A percentile compares a stretch with the other conserved stretches of the same genome.
Conservation (phyloP, 2,797 vertebrate species). For the Masticophis lateralis region DNA sequence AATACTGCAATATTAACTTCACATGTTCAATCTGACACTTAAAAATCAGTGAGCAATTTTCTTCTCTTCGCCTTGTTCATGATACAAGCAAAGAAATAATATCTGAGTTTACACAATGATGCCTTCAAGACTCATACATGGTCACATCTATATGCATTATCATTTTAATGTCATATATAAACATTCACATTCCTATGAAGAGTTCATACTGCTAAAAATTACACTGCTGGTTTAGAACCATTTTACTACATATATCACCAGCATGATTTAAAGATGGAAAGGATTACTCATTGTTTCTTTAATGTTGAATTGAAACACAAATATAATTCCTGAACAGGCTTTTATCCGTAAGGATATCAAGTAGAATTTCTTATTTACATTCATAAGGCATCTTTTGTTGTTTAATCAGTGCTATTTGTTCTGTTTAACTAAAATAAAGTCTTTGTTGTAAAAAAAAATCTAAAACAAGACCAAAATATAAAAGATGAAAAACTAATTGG, state of each 20-base stretch:
- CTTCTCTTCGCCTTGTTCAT: not conserved
- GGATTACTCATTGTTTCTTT: not conserved
- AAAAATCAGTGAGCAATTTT: not conserved
- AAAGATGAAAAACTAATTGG: not conserved
- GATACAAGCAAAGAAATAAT: not conserved
- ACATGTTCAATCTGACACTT: not conserved
- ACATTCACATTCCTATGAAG: not conserved
- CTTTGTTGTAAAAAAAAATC: not conserved
- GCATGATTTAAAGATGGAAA: not conserved
- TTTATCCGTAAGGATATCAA: not conserved
- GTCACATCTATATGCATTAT: not conserved
- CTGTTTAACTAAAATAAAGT: not conserved
- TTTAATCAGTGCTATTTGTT: not conserved
- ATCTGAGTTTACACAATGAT: not conserved
- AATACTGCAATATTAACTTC: not conserved
- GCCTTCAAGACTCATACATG: not conserved
- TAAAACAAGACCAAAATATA: not conserved
- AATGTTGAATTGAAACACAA: not conserved
- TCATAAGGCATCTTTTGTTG: not conserved
- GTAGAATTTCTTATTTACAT: not conserved
- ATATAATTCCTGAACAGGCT: not conserved
- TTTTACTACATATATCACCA: not conserved
- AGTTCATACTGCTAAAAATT: not conserved
- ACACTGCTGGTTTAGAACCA: not conserved
- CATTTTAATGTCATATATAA: not conserved